Evolutionary conservation across 2,113 vertebrate species (phyloP).

Genomic region (Urocolius indicus): DNA sequence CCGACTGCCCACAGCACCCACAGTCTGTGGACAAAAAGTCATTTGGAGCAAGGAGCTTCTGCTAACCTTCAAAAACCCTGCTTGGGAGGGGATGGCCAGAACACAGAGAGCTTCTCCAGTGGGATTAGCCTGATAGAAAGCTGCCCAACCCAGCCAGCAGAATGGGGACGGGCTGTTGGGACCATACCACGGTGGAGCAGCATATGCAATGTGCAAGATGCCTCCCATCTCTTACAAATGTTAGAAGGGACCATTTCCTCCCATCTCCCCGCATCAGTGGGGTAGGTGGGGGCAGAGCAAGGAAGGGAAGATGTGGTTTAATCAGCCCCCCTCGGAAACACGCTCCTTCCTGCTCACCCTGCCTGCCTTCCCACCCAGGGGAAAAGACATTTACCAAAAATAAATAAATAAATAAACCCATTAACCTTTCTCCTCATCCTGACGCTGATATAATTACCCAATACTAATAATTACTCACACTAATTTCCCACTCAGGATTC

Average conservation of each 20-base stretch:
- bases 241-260: not conserved
- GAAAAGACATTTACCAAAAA: constrained; percentile 68
- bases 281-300: not conserved
- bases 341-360: constrained; percentile 41
- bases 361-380: constrained; percentile 16
- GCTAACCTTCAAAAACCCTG: not conserved
- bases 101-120: not conserved
- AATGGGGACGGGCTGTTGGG: not conserved
- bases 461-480: constrained; percentile 74
- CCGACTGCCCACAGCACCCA: fast-evolving
- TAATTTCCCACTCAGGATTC: constrained; percentile 73
- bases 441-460: constrained; percentile 70
- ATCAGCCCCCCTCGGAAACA: constrained; percentile 46
- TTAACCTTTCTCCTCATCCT: constrained; percentile 76
- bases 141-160: not conserved
- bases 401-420: constrained; percentile 60
- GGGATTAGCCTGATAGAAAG: not conserved
- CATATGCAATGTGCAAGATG: not conserved
- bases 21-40: not conserved
- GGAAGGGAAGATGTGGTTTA: constrained; percentile 27
- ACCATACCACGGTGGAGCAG: fast-evolving
- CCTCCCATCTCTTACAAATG: not conserved
- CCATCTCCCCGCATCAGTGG: not conserved
- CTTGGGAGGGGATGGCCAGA: not conserved
- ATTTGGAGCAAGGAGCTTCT: not conserved